These are phyloP conservation scores for Notospermus geniculatus DNA, from an alignment of 1,140 invertebrate species.

Conservation along the genomic window DNA sequence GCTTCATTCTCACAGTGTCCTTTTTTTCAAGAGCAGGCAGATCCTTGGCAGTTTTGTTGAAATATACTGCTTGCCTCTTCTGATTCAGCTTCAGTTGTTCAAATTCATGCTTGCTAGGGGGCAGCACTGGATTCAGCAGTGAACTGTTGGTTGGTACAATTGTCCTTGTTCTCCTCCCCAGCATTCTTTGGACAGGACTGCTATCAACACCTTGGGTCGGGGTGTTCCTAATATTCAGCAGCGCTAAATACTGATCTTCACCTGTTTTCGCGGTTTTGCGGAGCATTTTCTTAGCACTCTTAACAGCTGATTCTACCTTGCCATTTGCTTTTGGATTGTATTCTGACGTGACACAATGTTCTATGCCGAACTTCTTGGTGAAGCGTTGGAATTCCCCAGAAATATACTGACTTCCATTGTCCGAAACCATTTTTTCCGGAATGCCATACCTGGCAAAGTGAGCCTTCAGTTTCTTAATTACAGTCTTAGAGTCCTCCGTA, in stretches of 20 bases:
- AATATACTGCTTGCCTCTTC: background rate
- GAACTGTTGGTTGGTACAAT: background rate
- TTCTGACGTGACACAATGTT: too few species aligned
- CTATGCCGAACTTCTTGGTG: background rate
- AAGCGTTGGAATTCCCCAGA: constrained; percentile 18
- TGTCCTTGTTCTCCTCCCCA: background rate
- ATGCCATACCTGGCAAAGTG: constrained; percentile 25
- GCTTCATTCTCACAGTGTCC: constrained; percentile 3
- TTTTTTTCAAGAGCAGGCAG: background rate
- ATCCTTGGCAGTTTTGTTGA: constrained; percentile 6
- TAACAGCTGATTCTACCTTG: background rate
- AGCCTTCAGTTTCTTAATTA: constrained; percentile 19
- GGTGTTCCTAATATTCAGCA: constrained; percentile 1
- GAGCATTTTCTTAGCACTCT: constrained; percentile 2
- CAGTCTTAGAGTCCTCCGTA: constrained; percentile 3
- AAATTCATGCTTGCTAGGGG: too few species aligned
- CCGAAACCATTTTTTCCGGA: constrained; percentile 15
- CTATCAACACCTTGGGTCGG: background rate
- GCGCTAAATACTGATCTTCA: background rate
- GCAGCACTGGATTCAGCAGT: background rate
- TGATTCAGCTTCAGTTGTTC: too few species aligned
- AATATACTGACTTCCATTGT: constrained; percentile 22
- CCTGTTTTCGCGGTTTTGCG: background rate
- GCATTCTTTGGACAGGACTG: background rate
- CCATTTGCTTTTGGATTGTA: constrained; percentile 1